phyloP scores from a whole-genome alignment of 30 jellyfish, hydroid and myxozoan genomes.

The Turritopsis dohrnii region DNA sequence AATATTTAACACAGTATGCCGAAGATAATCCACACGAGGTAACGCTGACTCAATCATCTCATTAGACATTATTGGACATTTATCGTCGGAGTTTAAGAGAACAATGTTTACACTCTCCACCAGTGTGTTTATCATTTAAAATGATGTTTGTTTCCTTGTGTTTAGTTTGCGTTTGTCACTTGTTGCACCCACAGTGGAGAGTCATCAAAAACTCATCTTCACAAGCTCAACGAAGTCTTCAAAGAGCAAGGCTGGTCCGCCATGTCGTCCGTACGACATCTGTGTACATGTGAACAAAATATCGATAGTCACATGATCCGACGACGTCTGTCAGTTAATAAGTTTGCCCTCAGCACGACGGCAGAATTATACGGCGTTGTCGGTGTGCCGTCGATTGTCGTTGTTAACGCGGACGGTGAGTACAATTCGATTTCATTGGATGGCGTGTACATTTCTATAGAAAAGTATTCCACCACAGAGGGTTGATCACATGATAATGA shows the following conservation, averaged over 20 bases:
- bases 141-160: too few relatives aligned
- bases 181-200: constrained; percentile 71
- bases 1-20: constrained; percentile 30
- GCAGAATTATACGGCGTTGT: constrained; percentile 46
- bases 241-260: constrained; percentile 30
- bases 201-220: constrained; percentile 44
- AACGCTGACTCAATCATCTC: neutral
- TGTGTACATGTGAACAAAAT: constrained; percentile 48
- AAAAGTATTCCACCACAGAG: too few relatives aligned
- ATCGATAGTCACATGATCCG: constrained; percentile 37
- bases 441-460: too few relatives aligned
- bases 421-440: neutral
- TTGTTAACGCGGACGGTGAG: constrained; percentile 41
- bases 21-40: constrained; percentile 42
- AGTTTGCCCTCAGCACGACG: constrained; percentile 29
- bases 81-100: too few relatives aligned
- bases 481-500: too few relatives aligned
- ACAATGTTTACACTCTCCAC: too few relatives aligned
- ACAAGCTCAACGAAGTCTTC: constrained; percentile 24
- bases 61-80: too few relatives aligned
- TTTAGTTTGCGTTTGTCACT: constrained; percentile 54
- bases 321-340: constrained; percentile 33
- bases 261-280: constrained; percentile 38
- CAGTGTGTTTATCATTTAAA: too few relatives aligned
- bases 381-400: constrained; percentile 54